Percentiles rank a stretch among this genome's conserved stretches.
Conservation (phyloP, 1,140 invertebrate genomes). For the Drosophila biarmipes region DNA sequence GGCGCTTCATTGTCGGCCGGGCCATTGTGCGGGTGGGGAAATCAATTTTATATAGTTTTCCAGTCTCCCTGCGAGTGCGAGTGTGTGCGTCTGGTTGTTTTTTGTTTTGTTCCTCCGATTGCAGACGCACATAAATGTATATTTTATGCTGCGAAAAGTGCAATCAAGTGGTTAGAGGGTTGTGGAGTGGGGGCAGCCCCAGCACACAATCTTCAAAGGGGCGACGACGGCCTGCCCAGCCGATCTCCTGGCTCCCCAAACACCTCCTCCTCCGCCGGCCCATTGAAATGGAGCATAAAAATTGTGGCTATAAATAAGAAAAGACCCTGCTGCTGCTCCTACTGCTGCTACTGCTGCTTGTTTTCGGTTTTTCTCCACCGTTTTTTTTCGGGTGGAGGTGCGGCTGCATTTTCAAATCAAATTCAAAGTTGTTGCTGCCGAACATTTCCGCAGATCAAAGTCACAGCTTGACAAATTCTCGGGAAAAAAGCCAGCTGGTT, state of each 20-base stretch:
- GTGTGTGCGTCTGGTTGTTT: constrained; percentile 9
- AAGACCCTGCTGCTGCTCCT: constrained; percentile 64
- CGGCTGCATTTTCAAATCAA: constrained; percentile 75
- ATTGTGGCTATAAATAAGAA: constrained; percentile 81
- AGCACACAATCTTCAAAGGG: constrained; percentile 73
- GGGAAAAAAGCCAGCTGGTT: constrained; percentile 65
- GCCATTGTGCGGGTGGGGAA: constrained; percentile 60
- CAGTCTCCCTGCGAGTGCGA: constrained; percentile 3
- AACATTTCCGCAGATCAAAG: constrained; percentile 82
- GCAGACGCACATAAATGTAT: constrained; percentile 69
- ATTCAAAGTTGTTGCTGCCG: constrained; percentile 75
- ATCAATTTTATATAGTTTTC: constrained; percentile 80
- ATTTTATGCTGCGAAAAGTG: constrained; percentile 82
- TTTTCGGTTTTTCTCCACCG: constrained; percentile 30
- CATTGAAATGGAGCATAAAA: constrained; percentile 83
- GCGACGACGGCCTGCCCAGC: constrained; percentile 48
- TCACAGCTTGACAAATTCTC: constrained; percentile 81
- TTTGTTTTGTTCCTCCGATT: constrained; percentile 24
- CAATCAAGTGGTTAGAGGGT: constrained; percentile 73
- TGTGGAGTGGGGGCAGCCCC: constrained; percentile 18
- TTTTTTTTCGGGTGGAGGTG: constrained; percentile 12
- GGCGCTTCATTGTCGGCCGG: constrained; percentile 76
- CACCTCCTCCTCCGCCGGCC: constrained; percentile 40
- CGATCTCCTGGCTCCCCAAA: constrained; percentile 12
- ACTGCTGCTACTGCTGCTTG: constrained; percentile 28